Base-by-base conservation (phyloP, 2,113 vertebrate genomes). In the Mungos mungo region DNA sequence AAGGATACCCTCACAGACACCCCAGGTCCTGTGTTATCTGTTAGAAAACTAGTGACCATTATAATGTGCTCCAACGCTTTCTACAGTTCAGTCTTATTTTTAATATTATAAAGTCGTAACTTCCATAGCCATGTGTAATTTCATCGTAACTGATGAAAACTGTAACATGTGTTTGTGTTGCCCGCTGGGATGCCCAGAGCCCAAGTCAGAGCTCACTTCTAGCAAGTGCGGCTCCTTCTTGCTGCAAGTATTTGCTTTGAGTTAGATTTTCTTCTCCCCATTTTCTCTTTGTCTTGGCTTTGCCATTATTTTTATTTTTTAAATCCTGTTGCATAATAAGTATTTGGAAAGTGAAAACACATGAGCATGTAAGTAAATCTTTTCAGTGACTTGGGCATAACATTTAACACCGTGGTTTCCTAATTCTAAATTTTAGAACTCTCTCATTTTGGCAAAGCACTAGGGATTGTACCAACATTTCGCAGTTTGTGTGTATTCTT, bases 311-410 rank as follows among this genome's bases (percentile, higher is more conserved):
- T 79, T 45, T 35, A 31, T 29, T 60, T 66, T 65, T 23, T 57
- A 16, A 38, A 66, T 54, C 6, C 33, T 93, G 0, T 91, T 41
- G 38, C 52, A 74, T 74, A 71, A 60, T 71, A n/a, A n/a, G 3
- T 71, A 29, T 38, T 96, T 91, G 47, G 86, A 25, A 93, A 93
- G 86, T 83, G n/a, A 90, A 85, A 89, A 52, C 11, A 86, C 25
- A 0, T 45, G 4, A 45, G 31, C 35, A 63, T 50, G n/a, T 83
- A 27, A 68, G 38, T 63, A 79, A 68, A 52, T 86, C 90, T 63
- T 96, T 83, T 68, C 89, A 69, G 38, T 74, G 41, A 23, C 1
- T 66, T 38, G 60, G 35, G 18, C 45, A 21, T 29, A 68, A 18
- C 35, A 47, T 85, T 84, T 92, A 76, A 7, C 71, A 38, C 83